These are phyloP conservation scores for Lasius fuliginosus DNA, from an alignment of 2,888 invertebrate species.

Conservation along the genomic window DNA sequence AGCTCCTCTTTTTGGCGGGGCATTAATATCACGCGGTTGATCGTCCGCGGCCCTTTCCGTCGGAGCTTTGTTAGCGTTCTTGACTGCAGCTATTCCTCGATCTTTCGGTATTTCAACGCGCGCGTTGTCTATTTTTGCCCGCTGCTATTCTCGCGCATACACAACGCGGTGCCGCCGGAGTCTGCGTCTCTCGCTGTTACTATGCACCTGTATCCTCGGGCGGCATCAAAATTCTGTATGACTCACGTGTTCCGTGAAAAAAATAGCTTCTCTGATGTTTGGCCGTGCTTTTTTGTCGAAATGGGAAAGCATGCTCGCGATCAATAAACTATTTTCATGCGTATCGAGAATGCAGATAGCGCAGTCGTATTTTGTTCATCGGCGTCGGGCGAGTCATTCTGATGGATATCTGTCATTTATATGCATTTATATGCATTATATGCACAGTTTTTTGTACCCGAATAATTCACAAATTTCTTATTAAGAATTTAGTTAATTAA, in stretches of 20 bases:
- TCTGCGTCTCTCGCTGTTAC: slow-evolving; percentile 42
- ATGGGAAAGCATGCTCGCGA: slow-evolving; percentile 38
- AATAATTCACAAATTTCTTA: slow-evolving; percentile 8
- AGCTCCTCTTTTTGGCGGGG: slow-evolving; percentile 33
- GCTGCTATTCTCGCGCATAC: slow-evolving; percentile 72
- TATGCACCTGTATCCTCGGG: slow-evolving; percentile 51
- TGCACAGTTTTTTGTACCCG: background rate
- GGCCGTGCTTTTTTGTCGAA: slow-evolving; percentile 39
- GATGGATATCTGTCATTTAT: slow-evolving; percentile 29
- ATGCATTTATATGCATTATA: slow-evolving; percentile 17
- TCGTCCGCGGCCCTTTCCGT: slow-evolving; percentile 36
- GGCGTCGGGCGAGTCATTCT: slow-evolving; percentile 19
- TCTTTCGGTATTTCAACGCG: slow-evolving; percentile 67
- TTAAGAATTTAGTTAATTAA: slow-evolving; percentile 32
- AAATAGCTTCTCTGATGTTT: slow-evolving; percentile 49
- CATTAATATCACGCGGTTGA: slow-evolving; percentile 63
- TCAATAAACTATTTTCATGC: slow-evolving; percentile 54
- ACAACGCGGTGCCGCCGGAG: background rate
- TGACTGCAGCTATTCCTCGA: slow-evolving; percentile 61
- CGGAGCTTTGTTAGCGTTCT: slow-evolving; percentile 63
- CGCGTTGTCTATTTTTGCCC: slow-evolving; percentile 68
- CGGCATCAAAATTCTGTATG: slow-evolving; percentile 48
- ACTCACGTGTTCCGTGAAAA: slow-evolving; percentile 37
- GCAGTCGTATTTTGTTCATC: slow-evolving; percentile 43
- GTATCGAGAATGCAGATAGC: slow-evolving; percentile 45